A percentile compares a stretch with the other conserved stretches of the same genome.
phyloP scores from a whole-genome alignment of 2,113 vertebrate species.

The Rutilus rutilus region DNA sequence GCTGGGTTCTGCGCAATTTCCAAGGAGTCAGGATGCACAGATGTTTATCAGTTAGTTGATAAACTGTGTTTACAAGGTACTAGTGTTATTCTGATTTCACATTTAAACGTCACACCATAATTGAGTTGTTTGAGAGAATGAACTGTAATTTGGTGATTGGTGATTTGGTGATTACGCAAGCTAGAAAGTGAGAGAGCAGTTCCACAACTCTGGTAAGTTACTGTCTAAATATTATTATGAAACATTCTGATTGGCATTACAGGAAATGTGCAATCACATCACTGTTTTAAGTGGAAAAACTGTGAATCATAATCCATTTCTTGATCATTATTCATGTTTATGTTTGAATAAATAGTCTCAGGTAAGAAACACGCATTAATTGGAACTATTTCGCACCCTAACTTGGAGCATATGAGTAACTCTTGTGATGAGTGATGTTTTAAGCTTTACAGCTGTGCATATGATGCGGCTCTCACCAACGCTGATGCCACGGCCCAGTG shows the following conservation, averaged over 20 bases:
- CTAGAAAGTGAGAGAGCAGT: background rate
- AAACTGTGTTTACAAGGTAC: background rate
- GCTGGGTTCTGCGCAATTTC: background rate
- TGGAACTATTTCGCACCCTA: background rate
- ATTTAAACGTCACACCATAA: background rate
- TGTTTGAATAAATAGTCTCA: background rate
- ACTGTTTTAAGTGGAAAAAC: background rate
- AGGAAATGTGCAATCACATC: background rate
- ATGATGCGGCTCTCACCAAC: background rate
- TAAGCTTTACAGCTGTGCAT: conserved; percentile 8
- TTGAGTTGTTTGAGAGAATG: background rate
- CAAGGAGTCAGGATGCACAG: background rate
- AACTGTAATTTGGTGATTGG: background rate
- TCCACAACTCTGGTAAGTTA: background rate
- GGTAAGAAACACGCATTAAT: background rate
- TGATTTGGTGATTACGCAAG: background rate
- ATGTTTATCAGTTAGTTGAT: background rate
- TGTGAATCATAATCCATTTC: background rate
- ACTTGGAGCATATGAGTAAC: background rate
- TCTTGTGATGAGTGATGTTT: conserved; percentile 14
- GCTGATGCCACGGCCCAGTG: background rate
- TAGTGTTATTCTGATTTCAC: background rate
- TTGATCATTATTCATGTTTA: background rate
- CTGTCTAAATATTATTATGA: background rate
- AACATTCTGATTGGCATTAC: background rate